phyloP scores from a whole-genome alignment of 1,140 invertebrate genomes.

The Nasonia giraulti region DNA sequence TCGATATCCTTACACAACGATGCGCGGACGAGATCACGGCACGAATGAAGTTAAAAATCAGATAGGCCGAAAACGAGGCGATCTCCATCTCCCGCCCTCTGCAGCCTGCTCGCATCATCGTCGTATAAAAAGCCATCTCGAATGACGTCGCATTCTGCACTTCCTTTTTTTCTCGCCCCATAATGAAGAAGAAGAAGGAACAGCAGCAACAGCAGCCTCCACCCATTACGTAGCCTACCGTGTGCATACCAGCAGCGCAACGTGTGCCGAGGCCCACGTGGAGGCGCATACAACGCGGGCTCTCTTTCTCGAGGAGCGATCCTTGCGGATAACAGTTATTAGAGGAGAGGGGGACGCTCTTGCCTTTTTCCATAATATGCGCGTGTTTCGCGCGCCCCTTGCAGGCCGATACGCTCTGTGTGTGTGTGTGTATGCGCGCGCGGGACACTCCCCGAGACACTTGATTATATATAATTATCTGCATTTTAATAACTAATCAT shows the following conservation, averaged over 20 bases:
- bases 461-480: conserved; percentile 75
- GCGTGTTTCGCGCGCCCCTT: conserved; percentile 60
- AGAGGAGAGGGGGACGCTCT: conserved; percentile 59
- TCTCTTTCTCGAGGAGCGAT: conserved; percentile 1
- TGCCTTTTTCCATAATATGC: conserved; percentile 66
- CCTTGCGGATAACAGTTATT: conserved; percentile 75
- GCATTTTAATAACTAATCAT: conserved; percentile 76
- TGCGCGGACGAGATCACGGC: neutral
- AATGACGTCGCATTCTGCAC: neutral
- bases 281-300: neutral
- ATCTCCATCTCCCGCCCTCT: neutral
- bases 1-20: neutral
- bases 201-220: conserved; percentile 30
- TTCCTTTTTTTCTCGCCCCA: conserved; percentile 22
- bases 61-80: neutral
- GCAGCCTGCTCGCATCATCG: neutral
- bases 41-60: neutral
- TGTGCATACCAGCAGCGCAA: conserved; percentile 46
- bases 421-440: conserved; percentile 54
- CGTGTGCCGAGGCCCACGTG: neutral
- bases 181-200: conserved; percentile 35
- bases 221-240: conserved; percentile 60
- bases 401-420: conserved; percentile 46
- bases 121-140: conserved; percentile 1
- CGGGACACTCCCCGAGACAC: conserved; percentile 70